Evolutionary conservation across 1,140 invertebrate species (phyloP).

Genomic region (Xylocopa sonorina): DNA sequence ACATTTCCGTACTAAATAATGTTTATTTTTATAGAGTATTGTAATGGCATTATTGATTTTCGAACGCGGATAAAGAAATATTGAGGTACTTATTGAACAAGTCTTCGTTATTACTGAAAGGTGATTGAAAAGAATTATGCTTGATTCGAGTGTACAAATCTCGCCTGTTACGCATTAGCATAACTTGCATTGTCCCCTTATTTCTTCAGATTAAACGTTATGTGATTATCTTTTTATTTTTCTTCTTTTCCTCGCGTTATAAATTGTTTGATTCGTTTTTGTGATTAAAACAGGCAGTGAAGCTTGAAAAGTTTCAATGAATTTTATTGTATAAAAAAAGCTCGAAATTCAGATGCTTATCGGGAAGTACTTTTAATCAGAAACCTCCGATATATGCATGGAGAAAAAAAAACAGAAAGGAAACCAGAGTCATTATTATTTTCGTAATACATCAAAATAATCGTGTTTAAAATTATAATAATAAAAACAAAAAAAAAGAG

Average conservation of each 20-base stretch:
- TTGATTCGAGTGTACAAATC: neutral
- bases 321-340: constrained; percentile 30
- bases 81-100: constrained; percentile 5
- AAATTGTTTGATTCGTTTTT: neutral
- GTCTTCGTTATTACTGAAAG: constrained; percentile 8
- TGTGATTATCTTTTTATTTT: neutral
- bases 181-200: neutral
- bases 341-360: neutral
- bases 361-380: neutral
- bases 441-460: constrained; percentile 50
- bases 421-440: constrained; percentile 54
- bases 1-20: constrained; percentile 25
- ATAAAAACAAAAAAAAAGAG: constrained; percentile 16
- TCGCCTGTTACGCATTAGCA: neutral
- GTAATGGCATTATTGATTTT: constrained; percentile 36
- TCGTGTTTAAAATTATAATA: constrained; percentile 31
- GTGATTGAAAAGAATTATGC: neutral
- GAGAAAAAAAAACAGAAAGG: neutral
- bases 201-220: no score
- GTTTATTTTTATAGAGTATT: constrained; percentile 47
- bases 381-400: constrained; percentile 1
- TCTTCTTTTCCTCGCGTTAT: neutral
- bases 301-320: constrained; percentile 8
- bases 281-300: constrained; percentile 2
- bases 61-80: constrained; percentile 8